Evolutionary conservation across 2,113 vertebrate species (phyloP).

Genomic region (Geococcyx californianus): DNA sequence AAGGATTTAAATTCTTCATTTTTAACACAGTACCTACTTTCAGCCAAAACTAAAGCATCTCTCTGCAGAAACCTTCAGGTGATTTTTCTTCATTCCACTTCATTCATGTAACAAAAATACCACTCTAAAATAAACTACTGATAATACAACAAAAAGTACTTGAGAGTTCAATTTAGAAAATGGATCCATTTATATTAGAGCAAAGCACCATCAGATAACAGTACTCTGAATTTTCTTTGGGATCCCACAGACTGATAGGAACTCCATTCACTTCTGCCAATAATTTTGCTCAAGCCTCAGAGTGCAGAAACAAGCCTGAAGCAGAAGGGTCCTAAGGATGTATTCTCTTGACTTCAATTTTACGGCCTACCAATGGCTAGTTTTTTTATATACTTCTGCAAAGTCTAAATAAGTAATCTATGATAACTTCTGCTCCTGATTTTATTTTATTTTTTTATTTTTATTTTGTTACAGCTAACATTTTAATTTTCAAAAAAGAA

Average conservation of each 20-base stretch:
- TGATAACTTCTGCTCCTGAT: not conserved
- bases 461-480: not conserved
- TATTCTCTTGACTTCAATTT: not conserved
- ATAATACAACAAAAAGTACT: not conserved
- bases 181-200: not conserved
- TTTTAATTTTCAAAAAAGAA: not conserved
- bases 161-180: not conserved
- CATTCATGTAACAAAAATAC: not conserved
- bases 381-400: not conserved
- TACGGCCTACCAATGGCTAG: not conserved
- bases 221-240: not conserved
- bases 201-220: not conserved
- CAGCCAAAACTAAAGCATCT: not conserved
- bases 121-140: not conserved
- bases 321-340: not conserved
- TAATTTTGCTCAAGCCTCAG: not conserved
- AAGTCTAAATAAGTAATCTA: not conserved
- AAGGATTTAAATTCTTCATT: not conserved
- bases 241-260: not conserved
- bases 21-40: not conserved
- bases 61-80: not conserved
- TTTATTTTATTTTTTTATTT: not conserved
- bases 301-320: not conserved
- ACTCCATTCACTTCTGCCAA: not conserved
- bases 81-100: not conserved